phyloP scores from a whole-genome alignment of 2,113 vertebrate species.

The Takifugu bimaculatus region DNA sequence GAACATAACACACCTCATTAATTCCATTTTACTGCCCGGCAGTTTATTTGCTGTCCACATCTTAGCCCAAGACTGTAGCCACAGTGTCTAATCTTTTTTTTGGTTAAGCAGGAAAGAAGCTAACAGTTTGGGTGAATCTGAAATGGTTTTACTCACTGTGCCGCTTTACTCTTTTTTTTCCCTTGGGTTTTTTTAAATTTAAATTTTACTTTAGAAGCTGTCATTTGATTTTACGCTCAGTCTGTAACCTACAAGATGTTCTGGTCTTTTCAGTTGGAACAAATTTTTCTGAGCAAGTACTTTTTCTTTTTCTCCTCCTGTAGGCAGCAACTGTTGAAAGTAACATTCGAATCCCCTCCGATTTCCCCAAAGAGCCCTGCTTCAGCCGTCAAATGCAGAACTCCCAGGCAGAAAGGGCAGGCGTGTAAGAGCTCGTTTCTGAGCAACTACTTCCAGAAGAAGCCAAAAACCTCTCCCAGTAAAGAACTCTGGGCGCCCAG shows the following conservation, averaged over 20 bases:
- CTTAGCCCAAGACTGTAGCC: slow-evolving; percentile 43
- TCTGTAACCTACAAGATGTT: no score
- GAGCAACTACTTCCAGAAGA: slow-evolving; percentile 72
- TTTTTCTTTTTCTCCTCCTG: slow-evolving; percentile 17
- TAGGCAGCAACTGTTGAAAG: slow-evolving; percentile 79
- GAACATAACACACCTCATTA: slow-evolving; percentile 63
- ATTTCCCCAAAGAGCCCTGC: slow-evolving; percentile 62
- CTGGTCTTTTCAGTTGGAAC: no score
- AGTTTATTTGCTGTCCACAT: slow-evolving; percentile 65
- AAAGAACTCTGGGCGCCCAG: slow-evolving; percentile 7
- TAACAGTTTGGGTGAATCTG: neutral
- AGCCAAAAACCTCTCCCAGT: slow-evolving; percentile 23
- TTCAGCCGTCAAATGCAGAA: slow-evolving; percentile 52
- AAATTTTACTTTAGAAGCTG: no score
- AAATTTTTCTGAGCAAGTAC: neutral
- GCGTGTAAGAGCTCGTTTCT: slow-evolving; percentile 52
- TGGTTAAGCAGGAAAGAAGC: neutral
- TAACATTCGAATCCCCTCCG: slow-evolving; percentile 73
- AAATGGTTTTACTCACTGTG: neutral
- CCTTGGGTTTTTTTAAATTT: neutral
- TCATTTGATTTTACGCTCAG: no score
- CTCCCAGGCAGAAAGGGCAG: slow-evolving; percentile 30
- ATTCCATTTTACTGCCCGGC: slow-evolving; percentile 59
- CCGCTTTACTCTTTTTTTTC: neutral
- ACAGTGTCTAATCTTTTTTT: slow-evolving; percentile 34